Evolutionary conservation across 1,140 invertebrate genomes (phyloP), one percentile per base, ranked within the genome.

Genomic region (Hermatobates lingyangjiaoensis): DNA sequence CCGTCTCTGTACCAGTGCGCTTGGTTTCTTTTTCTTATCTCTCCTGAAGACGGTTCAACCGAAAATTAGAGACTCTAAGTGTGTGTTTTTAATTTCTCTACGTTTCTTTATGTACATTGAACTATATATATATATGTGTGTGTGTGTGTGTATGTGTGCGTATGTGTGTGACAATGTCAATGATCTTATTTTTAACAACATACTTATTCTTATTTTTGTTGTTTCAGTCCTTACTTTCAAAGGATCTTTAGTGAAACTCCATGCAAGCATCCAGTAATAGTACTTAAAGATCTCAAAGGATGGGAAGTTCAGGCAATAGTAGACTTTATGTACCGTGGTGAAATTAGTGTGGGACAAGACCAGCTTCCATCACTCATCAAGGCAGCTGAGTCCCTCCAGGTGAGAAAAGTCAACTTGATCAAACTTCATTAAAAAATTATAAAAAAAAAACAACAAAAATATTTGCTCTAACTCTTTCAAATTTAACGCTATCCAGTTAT

Each of bases 231-330:
- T 2, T 89, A 89, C 61, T 91, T 92, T 64, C 78, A 87, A 59
- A 74, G 79, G 59, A 83, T 92, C 62, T 89, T 92, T 62, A 77
- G 80, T 49, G 86, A 90, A 58, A 88, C 86, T 58, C 86, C 87
- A n/a, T 91, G 86, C 71, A 88, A 91, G 62, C 87, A 91, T 64
- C 87, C 88, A 10, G 84, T 91, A 45, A 87, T 92, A 61, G 84
- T 91, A 45, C 65, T 91, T 20, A 90, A 90, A 66, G 87, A 90
- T 66, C 84, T 89, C 59, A 74, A 77, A 59, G 81, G 80, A 51
- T 82, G 83, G 74, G 86, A 90, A 57, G 77, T 91, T 34, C 81
- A 87, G 61, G 83, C 85, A 4, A 79, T 91, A 25, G 79, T 91
- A 42, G 84, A 89, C 66, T 92, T 92, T 58, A 92, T 91, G 85